Evolutionary conservation across 2,797 vertebrate species (phyloP).

Genomic region (Dermochelys coriacea): DNA sequence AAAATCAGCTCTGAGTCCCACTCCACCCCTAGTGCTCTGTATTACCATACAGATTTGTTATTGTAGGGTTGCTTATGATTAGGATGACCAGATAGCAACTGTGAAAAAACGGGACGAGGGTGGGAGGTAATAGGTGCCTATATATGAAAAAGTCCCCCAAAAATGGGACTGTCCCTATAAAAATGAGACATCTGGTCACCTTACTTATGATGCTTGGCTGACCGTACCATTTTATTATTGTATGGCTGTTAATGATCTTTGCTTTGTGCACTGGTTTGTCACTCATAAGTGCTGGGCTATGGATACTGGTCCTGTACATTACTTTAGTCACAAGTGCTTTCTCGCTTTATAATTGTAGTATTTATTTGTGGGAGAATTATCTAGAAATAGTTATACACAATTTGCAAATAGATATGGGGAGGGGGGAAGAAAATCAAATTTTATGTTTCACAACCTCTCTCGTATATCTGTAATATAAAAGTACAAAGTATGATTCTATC

Average conservation of each 20-base stretch:
- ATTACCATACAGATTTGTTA: not conserved
- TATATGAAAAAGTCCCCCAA: too few species aligned
- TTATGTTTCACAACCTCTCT: not conserved
- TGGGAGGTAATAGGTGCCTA: too few species aligned
- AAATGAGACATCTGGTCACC: too few species aligned
- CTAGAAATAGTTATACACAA: not conserved
- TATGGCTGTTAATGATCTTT: not conserved
- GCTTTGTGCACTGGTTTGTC: too few species aligned
- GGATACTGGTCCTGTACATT: not conserved
- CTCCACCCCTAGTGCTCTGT: not conserved
- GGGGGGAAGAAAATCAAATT: not conserved
- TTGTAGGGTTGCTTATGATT: fast-evolving
- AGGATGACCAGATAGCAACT: too few species aligned
- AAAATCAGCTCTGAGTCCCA: too few species aligned
- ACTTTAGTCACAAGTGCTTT: fast-evolving
- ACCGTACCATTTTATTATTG: not conserved
- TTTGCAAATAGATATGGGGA: fast-evolving
- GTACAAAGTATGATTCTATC: not conserved
- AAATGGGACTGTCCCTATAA: too few species aligned
- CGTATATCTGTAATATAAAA: not conserved
- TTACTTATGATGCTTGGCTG: not conserved
- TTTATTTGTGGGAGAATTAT: not conserved
- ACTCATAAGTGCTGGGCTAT: not conserved
- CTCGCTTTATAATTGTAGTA: not conserved
- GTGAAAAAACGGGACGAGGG: too few species aligned